Conservation (phyloP, 2,113 vertebrate species). For the Zapus hudsonius region DNA sequence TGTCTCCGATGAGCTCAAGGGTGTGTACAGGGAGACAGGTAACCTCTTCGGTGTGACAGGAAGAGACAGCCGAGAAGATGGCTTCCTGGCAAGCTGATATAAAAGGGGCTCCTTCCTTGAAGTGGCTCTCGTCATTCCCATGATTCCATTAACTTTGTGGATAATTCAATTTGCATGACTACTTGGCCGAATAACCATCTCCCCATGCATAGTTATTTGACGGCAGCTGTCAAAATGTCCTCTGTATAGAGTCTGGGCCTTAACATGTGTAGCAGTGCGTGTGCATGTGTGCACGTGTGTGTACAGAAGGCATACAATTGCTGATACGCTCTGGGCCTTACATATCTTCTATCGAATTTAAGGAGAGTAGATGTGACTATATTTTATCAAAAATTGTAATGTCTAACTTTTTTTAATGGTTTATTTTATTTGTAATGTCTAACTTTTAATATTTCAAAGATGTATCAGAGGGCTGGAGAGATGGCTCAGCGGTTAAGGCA, state of each 20-base stretch:
- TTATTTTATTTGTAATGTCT: no score
- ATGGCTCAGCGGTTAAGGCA: no score
- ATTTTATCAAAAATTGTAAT: no score
- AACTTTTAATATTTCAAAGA: neutral
- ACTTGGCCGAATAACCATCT: neutral
- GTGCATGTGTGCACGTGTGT: no score
- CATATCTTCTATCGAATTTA: neutral
- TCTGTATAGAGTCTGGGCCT: neutral
- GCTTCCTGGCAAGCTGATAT: neutral
- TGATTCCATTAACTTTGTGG: neutral
- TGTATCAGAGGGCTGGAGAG: no score
- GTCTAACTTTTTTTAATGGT: constrained; percentile 27
- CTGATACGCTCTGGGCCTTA: neutral
- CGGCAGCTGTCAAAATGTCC: neutral
- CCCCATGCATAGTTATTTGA: neutral
- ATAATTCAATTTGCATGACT: neutral
- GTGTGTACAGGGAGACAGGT: neutral
- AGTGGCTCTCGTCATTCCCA: neutral
- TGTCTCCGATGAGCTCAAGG: neutral
- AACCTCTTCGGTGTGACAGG: neutral
- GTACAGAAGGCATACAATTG: no score
- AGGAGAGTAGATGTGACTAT: constrained; percentile 16
- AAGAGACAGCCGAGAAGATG: neutral
- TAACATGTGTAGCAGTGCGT: neutral
- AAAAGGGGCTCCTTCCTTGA: neutral